Evolutionary conservation across 2,113 vertebrate species (phyloP).

Genomic region (Caranx melampygus): DNA sequence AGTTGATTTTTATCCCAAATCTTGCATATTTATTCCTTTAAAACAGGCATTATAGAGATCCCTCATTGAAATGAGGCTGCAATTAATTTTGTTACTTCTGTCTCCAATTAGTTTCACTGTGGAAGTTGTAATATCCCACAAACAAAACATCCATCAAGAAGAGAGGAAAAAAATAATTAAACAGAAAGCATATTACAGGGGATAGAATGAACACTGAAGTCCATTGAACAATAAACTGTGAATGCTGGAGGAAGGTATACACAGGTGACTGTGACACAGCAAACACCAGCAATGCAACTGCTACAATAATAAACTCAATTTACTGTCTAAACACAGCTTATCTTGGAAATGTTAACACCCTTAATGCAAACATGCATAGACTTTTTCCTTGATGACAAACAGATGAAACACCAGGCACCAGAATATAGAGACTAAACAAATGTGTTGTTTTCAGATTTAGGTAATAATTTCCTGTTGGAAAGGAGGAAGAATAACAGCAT

Average conservation of each 20-base stretch:
- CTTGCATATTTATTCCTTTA: background rate
- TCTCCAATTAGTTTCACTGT: background rate
- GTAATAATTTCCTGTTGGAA: conserved; percentile 69
- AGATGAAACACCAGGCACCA: conserved; percentile 51
- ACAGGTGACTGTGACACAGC: conserved; percentile 35
- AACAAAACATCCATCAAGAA: conserved; percentile 2
- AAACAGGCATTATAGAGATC: background rate
- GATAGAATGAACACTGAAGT: conserved; percentile 1
- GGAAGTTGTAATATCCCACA: background rate
- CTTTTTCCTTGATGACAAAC: conserved; percentile 59
- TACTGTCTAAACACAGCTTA: conserved; percentile 23
- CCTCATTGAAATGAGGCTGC: background rate
- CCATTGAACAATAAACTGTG: conserved; percentile 45
- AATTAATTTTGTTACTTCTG: background rate
- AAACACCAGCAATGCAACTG: conserved; percentile 40
- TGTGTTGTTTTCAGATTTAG: conserved; percentile 56
- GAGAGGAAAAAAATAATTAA: conserved; percentile 28
- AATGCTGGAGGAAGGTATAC: conserved; percentile 32
- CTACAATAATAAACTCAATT: conserved; percentile 60
- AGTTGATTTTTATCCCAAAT: background rate
- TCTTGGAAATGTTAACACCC: conserved; percentile 54
- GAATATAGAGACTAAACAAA: conserved; percentile 60
- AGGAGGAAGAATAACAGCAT: conserved; percentile 61
- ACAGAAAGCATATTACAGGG: conserved; percentile 26
- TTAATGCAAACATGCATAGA: conserved; percentile 51